phyloP scores from a whole-genome alignment of 2,888 invertebrate genomes.

The Tetheella fluctuosa region DNA sequence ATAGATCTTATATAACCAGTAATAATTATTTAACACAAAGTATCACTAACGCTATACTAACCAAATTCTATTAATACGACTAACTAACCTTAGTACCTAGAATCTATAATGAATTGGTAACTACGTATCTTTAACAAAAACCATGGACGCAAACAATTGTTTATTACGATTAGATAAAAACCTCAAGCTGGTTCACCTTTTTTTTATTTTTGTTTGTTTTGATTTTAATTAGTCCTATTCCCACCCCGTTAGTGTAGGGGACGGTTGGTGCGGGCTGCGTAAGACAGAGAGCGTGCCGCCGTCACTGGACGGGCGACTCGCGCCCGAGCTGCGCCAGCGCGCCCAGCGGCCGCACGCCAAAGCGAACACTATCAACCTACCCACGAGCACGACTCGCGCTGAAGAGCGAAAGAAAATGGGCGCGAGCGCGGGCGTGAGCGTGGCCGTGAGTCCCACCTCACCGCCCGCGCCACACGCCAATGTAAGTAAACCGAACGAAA shows the following conservation, averaged over 20 bases:
- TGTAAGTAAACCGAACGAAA: slow-evolving; percentile 53
- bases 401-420: slow-evolving; percentile 64
- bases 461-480: slow-evolving; percentile 65
- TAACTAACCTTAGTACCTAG: not conserved
- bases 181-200: slow-evolving; percentile 57
- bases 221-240: slow-evolving; percentile 55
- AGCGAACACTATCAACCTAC: slow-evolving; percentile 86
- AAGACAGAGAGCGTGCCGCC: slow-evolving; percentile 77
- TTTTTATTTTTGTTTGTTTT: slow-evolving; percentile 54
- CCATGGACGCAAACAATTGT: not conserved
- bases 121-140: not conserved
- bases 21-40: slow-evolving; percentile 23
- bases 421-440: slow-evolving; percentile 36
- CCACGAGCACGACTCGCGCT: slow-evolving; percentile 68
- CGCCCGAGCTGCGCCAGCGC: slow-evolving; percentile 64
- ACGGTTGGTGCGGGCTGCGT: slow-evolving; percentile 72
- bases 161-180: not conserved
- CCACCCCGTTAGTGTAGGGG: slow-evolving; percentile 67
- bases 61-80: not conserved
- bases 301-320: slow-evolving; percentile 63
- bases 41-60: slow-evolving; percentile 24
- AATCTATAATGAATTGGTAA: too few species aligned
- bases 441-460: slow-evolving; percentile 68
- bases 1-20: slow-evolving; percentile 24
- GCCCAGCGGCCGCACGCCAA: slow-evolving; percentile 75